Percentiles rank a stretch among this genome's conserved stretches.
phyloP scores from a whole-genome alignment of 2,888 invertebrate genomes.

The Diaphora mendica region DNA sequence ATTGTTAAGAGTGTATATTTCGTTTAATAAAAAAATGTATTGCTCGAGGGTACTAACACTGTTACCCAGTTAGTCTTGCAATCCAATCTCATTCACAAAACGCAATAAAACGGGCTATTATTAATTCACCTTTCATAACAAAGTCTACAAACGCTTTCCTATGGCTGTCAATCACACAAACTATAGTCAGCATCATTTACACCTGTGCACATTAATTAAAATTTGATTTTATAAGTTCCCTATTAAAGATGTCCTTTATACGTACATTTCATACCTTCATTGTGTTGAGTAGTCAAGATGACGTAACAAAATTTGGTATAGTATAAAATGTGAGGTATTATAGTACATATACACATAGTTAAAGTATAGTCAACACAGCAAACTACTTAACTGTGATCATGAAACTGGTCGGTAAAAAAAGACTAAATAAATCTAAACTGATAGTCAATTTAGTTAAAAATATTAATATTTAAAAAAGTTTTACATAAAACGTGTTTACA shows the following conservation, averaged over 20 bases:
- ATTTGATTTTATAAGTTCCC: slow-evolving; percentile 64
- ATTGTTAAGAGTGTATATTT: neutral
- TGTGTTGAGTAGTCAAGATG: slow-evolving; percentile 68
- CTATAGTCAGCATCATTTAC: slow-evolving; percentile 51
- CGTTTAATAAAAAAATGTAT: neutral
- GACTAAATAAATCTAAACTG: slow-evolving; percentile 7
- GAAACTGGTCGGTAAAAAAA: slow-evolving; percentile 70
- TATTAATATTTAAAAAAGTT: slow-evolving; percentile 12
- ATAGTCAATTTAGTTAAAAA: slow-evolving; percentile 27
- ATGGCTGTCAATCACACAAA: slow-evolving; percentile 62
- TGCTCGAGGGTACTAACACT: neutral
- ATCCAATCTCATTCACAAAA: slow-evolving; percentile 18
- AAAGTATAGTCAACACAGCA: slow-evolving; percentile 59
- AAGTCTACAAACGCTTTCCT: slow-evolving; percentile 38
- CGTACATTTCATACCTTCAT: slow-evolving; percentile 65
- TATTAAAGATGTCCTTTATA: slow-evolving; percentile 71
- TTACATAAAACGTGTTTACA: slow-evolving; percentile 40
- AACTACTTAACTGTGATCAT: slow-evolving; percentile 62
- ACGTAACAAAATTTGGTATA: slow-evolving; percentile 70
- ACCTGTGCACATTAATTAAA: slow-evolving; percentile 60
- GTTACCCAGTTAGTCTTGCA: neutral
- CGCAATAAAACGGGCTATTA: slow-evolving; percentile 4
- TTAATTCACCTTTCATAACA: slow-evolving; percentile 22
- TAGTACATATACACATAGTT: slow-evolving; percentile 67
- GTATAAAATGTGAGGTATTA: slow-evolving; percentile 74